Conservation (phyloP, 2,113 vertebrate genomes). For the Psettodes erumei region DNA sequence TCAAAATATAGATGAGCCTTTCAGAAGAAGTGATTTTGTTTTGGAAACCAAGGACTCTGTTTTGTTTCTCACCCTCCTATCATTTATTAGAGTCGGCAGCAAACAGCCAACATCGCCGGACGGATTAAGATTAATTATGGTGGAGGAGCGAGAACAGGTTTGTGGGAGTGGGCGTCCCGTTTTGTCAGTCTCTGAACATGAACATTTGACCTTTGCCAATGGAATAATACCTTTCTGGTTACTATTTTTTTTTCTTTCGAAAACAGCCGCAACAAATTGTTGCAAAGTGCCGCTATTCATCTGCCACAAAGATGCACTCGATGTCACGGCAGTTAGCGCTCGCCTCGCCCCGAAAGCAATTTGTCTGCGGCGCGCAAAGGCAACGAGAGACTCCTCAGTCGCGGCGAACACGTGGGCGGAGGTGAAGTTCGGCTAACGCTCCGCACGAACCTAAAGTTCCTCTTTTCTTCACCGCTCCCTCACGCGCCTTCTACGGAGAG, state of each 20-base stretch:
- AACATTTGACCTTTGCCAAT: conserved; percentile 19
- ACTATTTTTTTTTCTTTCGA: too few species aligned
- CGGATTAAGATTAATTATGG: conserved; percentile 1
- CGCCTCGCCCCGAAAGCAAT: conserved; percentile 9
- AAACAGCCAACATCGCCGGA: conserved; percentile 13
- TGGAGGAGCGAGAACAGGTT: conserved; percentile 10
- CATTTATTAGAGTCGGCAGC: conserved; percentile 23
- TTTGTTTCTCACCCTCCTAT: conserved; percentile 14
- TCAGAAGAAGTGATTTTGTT: conserved; percentile 35
- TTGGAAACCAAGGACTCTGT: conserved; percentile 26
- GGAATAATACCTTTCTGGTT: conserved; percentile 18
- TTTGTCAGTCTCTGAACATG: conserved; percentile 2
- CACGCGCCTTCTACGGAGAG: conserved; percentile 5
- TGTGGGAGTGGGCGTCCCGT: background rate
- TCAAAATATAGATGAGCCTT: conserved; percentile 26
- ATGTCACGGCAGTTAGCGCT: conserved; percentile 4
- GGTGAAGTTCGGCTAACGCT: background rate
- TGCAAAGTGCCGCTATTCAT: background rate
- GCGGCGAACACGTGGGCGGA: conserved; percentile 1
- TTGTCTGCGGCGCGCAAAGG: background rate
- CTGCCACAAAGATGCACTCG: background rate
- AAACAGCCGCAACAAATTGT: background rate
- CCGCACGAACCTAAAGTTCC: too few species aligned
- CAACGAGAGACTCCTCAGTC: background rate
- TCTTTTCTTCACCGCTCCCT: conserved; percentile 1